A percentile compares a stretch with the other conserved stretches of the same genome.
Evolutionary conservation across 2,797 vertebrate genomes (phyloP).

Genomic region (Lepidocolaptes lacrymiger): DNA sequence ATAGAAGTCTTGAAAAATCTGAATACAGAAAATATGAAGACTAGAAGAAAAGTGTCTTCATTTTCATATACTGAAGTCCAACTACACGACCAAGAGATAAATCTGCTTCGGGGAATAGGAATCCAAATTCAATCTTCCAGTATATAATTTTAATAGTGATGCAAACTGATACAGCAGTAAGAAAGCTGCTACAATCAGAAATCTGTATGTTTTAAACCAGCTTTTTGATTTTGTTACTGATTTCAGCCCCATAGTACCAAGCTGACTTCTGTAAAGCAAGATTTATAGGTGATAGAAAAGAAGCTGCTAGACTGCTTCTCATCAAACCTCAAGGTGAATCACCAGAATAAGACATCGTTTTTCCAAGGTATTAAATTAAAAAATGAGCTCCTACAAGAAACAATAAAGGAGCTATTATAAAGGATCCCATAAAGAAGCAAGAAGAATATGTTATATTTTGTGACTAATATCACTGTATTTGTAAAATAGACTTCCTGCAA

Average conservation of each 20-base stretch:
- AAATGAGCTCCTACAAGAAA: neutral
- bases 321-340: neutral
- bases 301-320: neutral
- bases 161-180: neutral
- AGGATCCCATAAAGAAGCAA: neutral
- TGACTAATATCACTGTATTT: neutral
- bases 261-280: neutral
- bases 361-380: neutral
- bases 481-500: neutral
- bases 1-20: neutral
- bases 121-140: neutral
- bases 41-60: neutral
- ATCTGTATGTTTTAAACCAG: neutral
- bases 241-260: neutral
- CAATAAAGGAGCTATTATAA: neutral
- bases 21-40: neutral
- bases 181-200: neutral
- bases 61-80: neutral
- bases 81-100: neutral
- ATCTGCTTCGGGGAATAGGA: neutral
- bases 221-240: neutral
- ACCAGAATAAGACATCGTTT: neutral
- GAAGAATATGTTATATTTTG: neutral
- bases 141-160: neutral
- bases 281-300: neutral